Evolutionary conservation across 2,888 invertebrate species (phyloP).

Genomic region (Boloria euphrosyne): DNA sequence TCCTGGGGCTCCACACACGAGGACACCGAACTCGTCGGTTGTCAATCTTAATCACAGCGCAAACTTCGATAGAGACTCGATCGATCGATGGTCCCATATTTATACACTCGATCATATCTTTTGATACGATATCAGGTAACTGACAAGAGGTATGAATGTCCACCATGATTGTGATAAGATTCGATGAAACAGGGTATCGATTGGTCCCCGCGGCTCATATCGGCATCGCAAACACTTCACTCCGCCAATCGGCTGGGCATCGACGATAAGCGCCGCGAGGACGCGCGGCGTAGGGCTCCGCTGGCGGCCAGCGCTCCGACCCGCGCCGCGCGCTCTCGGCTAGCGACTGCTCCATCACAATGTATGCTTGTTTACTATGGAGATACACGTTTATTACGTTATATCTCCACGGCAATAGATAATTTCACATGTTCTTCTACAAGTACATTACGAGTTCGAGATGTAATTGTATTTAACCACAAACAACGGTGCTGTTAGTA

Average conservation of each 20-base stretch:
- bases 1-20: constrained; percentile 22
- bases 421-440: constrained; percentile 53
- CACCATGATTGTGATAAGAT: constrained; percentile 80
- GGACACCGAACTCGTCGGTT: constrained; percentile 44
- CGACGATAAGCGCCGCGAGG: constrained; percentile 58
- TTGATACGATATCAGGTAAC: constrained; percentile 76
- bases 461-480: constrained; percentile 24
- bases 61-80: constrained; percentile 78
- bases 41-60: constrained; percentile 69
- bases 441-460: constrained; percentile 25
- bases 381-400: constrained; percentile 78
- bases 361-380: constrained; percentile 67
- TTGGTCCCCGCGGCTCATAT: constrained; percentile 71
- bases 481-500: neutral
- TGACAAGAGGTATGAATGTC: constrained; percentile 74
- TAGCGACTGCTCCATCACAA: constrained; percentile 57
- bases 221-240: constrained; percentile 76
- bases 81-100: constrained; percentile 82
- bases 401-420: constrained; percentile 64
- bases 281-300: constrained; percentile 43
- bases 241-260: constrained; percentile 71
- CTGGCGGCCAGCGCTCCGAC: constrained; percentile 44
- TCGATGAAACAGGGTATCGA: constrained; percentile 70
- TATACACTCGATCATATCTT: constrained; percentile 81
- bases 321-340: constrained; percentile 64